Conservation (phyloP, 1,140 invertebrate species). For the Metaphire vulgaris region DNA sequence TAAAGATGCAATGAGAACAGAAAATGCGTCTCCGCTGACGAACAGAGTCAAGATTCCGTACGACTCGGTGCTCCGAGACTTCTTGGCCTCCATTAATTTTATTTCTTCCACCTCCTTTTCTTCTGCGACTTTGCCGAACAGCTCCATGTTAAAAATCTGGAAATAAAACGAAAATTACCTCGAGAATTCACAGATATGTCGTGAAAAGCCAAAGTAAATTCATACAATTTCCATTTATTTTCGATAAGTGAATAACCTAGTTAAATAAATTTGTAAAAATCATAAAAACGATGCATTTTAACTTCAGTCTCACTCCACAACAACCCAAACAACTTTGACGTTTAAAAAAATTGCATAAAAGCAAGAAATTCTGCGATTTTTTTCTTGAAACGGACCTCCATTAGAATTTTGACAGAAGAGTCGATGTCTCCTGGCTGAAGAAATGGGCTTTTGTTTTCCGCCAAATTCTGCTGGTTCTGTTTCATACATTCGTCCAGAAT, state of each 20-base stretch:
- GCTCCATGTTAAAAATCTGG: slow-evolving; percentile 71
- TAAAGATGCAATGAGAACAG: slow-evolving; percentile 72
- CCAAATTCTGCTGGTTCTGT: background rate
- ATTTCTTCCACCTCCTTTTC: slow-evolving; percentile 86
- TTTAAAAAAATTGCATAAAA: too few species aligned
- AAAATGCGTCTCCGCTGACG: slow-evolving; percentile 67
- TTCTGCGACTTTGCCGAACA: slow-evolving; percentile 78
- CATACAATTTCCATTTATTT: background rate
- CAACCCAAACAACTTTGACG: too few species aligned
- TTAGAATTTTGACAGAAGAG: slow-evolving; percentile 65
- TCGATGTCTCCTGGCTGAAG: slow-evolving; percentile 71
- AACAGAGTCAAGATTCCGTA: slow-evolving; percentile 72
- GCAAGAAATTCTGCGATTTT: too few species aligned
- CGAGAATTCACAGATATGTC: slow-evolving; percentile 5
- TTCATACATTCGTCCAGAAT: slow-evolving; percentile 66
- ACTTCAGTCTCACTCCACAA: background rate
- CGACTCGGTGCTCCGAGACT: slow-evolving; percentile 75
- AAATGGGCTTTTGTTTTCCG: slow-evolving; percentile 35
- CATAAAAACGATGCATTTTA: background rate
- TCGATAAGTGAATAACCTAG: background rate
- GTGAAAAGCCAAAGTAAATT: background rate
- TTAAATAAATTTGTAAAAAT: background rate
- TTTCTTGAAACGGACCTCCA: slow-evolving; percentile 59
- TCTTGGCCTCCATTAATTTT: slow-evolving; percentile 61
- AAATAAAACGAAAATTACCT: slow-evolving; percentile 31